Base-by-base conservation (phyloP, 1,140 invertebrate genomes). In the Tachypleus tridentatus region DNA sequence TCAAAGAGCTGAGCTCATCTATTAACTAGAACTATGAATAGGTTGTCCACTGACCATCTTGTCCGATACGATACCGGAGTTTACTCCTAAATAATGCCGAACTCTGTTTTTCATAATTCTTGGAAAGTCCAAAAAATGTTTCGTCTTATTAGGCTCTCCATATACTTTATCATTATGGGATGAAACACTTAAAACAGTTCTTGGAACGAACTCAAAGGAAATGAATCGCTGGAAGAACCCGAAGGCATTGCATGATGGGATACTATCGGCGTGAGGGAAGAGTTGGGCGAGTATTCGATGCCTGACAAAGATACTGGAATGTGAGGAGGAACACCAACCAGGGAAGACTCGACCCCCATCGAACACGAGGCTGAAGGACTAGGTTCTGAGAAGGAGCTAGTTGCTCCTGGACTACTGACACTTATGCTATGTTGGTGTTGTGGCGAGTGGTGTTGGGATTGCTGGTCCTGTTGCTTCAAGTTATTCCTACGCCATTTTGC, bases 401-500 rank as follows among this genome's bases (percentile, higher is more conserved):
- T 68, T 50, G 66, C 68, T 10, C 68, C 68, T 8, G 68, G 68
- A 51, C 66, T 67, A 57, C 57, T 57, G 10, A 56, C 51, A 29
- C 29, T 29, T 29, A 29, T 29, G 29, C 29, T 29, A 2, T 29
- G 29, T 29, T 29, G 29, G 29, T 29, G 29, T 29, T 29, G 29
- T 29, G 29, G 29, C 29, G 29, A 29, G 29, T 29, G 29, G 29
- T 29, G 29, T 29, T 29, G 29, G 29, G 29, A 29, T 29, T 29
- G 29, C 2, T 29, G 67, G 73, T 84, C 85, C 72, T 89, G 87
- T 72, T 89, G 86, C 74, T 91, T 92, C 72, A 91, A 82, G 77
- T 92, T 86, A 84, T 93, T 92, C 69, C 94, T 84, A 72, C 95
- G 84, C 88, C 93, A 97, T 82, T 98, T 98, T 71, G 95, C 95